These are phyloP conservation scores for Tethea ocularis DNA, from an alignment of 2,888 invertebrate species.

Conservation along the genomic window DNA sequence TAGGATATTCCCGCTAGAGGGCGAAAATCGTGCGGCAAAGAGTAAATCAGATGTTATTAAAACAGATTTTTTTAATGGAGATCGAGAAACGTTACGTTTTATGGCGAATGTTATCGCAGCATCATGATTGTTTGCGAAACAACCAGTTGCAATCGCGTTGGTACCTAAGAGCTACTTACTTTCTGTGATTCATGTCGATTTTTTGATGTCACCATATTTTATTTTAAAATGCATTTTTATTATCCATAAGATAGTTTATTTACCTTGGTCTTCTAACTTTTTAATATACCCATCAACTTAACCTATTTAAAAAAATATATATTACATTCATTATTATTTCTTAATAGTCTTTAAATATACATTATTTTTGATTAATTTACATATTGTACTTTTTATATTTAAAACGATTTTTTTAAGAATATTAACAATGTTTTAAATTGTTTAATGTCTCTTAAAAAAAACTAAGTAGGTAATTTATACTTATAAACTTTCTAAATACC, in stretches of 20 bases:
- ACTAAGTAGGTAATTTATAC: neutral
- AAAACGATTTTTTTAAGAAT: too few relatives aligned
- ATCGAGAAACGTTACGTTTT: neutral
- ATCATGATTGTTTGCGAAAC: constrained; percentile 3
- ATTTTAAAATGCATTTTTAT: neutral
- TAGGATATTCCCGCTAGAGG: too few relatives aligned
- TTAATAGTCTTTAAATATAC: too few relatives aligned
- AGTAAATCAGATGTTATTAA: neutral
- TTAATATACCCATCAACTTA: too few relatives aligned
- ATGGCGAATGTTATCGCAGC: constrained; percentile 1
- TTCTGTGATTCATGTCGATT: neutral
- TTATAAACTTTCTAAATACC: neutral
- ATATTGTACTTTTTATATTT: too few relatives aligned
- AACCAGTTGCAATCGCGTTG: neutral
- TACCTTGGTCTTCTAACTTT: too few relatives aligned
- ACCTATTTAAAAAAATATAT: too few relatives aligned
- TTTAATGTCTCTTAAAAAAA: neutral
- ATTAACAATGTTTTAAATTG: too few relatives aligned
- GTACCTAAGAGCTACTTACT: neutral
- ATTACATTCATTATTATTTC: too few relatives aligned
- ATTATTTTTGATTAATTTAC: too few relatives aligned
- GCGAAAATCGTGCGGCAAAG: too few relatives aligned
- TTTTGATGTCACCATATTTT: neutral
- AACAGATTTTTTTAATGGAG: neutral
- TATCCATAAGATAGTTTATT: too few relatives aligned